Percentiles rank a stretch among this genome's conserved stretches.
phyloP scores from a whole-genome alignment of 1,140 invertebrate genomes.

The Melanaphis sacchari region DNA sequence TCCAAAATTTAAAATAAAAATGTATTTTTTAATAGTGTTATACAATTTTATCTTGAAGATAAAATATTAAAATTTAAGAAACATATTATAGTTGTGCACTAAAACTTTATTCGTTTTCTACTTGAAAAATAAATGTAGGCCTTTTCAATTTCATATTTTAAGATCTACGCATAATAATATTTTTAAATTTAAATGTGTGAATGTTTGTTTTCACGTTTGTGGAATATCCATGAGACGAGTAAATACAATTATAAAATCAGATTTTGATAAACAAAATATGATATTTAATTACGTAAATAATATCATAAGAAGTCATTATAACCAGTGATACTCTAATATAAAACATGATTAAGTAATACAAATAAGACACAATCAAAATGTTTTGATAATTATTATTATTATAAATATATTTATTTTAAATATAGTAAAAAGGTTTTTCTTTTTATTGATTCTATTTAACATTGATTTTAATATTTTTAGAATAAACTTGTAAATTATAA shows the following conservation, averaged over 20 bases:
- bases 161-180: not conserved
- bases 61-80: too few relatives aligned
- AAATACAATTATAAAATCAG: not conserved
- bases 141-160: not conserved
- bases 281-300: not conserved
- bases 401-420: not conserved
- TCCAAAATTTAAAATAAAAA: not conserved
- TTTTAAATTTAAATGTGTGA: not conserved
- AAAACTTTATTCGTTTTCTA: not conserved
- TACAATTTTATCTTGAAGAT: too few relatives aligned
- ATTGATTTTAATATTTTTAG: not conserved
- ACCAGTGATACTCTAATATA: too few relatives aligned
- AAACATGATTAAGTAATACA: not conserved
- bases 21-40: not conserved
- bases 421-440: not conserved
- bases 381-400: not conserved
- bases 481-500: too few relatives aligned
- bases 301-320: not conserved
- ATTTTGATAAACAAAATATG: not conserved
- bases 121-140: not conserved
- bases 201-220: not conserved
- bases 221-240: not conserved
- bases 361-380: not conserved
- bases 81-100: too few relatives aligned
- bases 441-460: not conserved